Evolutionary conservation across 2,113 vertebrate species (phyloP), one percentile per base, ranked within the genome.

Genomic region (Climacteris rufus): DNA sequence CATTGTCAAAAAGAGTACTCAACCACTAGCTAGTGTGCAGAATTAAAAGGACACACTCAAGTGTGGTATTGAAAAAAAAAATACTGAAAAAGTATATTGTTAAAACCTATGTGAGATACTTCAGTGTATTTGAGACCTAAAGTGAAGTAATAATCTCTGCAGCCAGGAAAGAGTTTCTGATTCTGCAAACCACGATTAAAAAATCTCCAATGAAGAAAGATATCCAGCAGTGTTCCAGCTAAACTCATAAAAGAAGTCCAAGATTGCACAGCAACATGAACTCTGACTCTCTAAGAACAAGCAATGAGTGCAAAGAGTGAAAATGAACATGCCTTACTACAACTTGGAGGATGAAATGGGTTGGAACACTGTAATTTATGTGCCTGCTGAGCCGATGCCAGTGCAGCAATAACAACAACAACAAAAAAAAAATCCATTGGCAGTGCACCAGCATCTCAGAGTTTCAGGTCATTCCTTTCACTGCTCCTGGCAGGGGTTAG

Each of bases 161-260:
- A 92, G 80, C 39, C 56, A 24, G 71, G 49, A 85, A 93, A 93
- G 37, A 57, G 30, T 57, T 94, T 72, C 66, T 88, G 75, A 79
- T 80, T 95, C 83, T 81, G 53, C 52, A 78, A 93, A 49, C 49
- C 37, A 86, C 85, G 83, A 95, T 87, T 95, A 56, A 65, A 95
- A 90, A 82, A 56, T 63, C 64, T 85, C 57, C 69, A 85, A n/a
- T 61, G 53, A 83, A 72, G 74, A 88, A 77, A 90, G 71, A 85
- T 33, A 78, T 44, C 88, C 79, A 81, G 89, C 81, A 86, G 92
- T 6, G 3, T 82, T 84, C 59, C 75, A 89, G 45, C 69, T 87
- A 92, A 93, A 42, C 64, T 91, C 60, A 89, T 89, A 89, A 95
- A 96, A 90, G 89, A 70, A 83, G 16, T 74, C 78, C 64, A 81